A percentile compares a stretch with the other conserved stretches of the same genome.
These are phyloP conservation scores for Oscheius sp. DNA, from an alignment of 2,888 invertebrate species.

Conservation along the genomic window DNA sequence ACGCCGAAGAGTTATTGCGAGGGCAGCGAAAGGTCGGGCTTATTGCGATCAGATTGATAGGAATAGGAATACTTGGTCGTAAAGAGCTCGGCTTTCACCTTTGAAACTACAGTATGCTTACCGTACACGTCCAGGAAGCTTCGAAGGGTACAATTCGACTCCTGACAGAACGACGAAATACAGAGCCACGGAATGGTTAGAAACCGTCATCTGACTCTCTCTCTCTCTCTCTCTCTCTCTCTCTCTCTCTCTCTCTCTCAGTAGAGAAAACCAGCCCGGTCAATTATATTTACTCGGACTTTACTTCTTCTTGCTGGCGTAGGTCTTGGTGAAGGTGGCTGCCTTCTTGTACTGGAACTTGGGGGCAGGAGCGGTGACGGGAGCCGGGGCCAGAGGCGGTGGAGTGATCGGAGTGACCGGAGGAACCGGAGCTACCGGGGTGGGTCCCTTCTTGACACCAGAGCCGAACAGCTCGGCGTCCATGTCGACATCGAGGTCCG, in stretches of 20 bases:
- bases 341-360: conserved; percentile 33
- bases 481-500: conserved; percentile 23
- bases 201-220: no score
- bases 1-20: no score
- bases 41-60: no score
- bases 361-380: neutral
- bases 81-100: no score
- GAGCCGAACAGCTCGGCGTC: conserved; percentile 24
- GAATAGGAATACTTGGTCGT: no score
- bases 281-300: conserved; percentile 13
- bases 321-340: conserved; percentile 25
- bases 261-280: neutral
- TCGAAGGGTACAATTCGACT: no score
- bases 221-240: neutral
- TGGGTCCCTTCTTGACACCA: neutral
- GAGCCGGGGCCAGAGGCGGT: conserved; percentile 7
- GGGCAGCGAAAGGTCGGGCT: no score
- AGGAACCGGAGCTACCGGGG: neutral
- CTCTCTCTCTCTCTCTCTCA: neutral
- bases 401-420: neutral
- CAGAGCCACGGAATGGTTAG: no score
- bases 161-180: no score
- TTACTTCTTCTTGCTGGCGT: conserved; percentile 22
- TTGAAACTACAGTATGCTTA: no score
- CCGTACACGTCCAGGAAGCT: no score